Evolutionary conservation across 2,113 vertebrate species (phyloP), one percentile per base, ranked within the genome.

Genomic region (Aleadryas rufinucha): DNA sequence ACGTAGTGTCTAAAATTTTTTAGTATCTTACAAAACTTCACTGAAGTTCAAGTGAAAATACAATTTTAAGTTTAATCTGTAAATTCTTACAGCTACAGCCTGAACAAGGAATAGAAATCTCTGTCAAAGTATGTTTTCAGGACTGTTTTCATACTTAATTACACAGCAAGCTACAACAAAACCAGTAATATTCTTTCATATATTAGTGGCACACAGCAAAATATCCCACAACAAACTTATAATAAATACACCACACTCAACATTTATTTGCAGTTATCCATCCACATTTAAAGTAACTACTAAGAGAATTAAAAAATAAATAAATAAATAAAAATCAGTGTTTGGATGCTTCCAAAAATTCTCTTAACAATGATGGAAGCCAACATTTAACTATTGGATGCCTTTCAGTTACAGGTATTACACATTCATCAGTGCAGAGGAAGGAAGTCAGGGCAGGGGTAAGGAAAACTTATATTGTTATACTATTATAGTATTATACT

Each of bases 221-320:
- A 98, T 98, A 99, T 99, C 99, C 99, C 98, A 99, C 99, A 99
- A 98, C 98, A 99, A 99, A 99, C 99, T 98, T 98, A 82, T 95
- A 42, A 95, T 97, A 98, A 97, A 95, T 98, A 98, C 98, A 99
- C 98, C 98, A 99, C 99, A 99, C 98, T 99, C 98, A 99, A 99
- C 99, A 99, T 99, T 98, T 98, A 99, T 98, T 96, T 97, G 96
- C 96, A 97, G 94, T 97, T 97, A 97, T 77, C 89, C 94, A 98
- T 96, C 92, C 96, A 97, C 97, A 98, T 98, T 93, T 97, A 97
- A 97, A 97, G 56, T 96, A 97, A 97, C 94, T 95, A 96, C 94
- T 97, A 95, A 96, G 53, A 94, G 16, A 94, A 50, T 80, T 8
- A 5, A 41, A 19, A 30, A 26, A 87, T 57, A 78, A 28, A 12